Evolutionary conservation across 2,113 vertebrate genomes (phyloP).

Genomic region (Hassar affinis): DNA sequence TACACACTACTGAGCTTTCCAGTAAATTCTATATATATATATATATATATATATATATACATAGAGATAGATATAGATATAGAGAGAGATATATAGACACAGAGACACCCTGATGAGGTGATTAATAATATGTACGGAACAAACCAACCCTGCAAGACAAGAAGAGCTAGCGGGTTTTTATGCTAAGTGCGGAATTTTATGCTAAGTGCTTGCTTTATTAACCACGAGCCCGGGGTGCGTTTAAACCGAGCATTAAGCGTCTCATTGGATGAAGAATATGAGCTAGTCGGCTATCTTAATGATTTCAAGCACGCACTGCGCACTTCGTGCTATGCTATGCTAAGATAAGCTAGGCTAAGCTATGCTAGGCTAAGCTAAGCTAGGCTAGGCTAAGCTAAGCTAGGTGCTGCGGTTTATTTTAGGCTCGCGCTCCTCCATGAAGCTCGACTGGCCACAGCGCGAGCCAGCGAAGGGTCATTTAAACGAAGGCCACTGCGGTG

Average conservation of each 20-base stretch:
- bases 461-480: constrained; percentile 69
- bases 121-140: too few relatives aligned
- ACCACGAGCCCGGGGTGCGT: neutral
- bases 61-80: neutral
- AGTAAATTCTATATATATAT: too few relatives aligned
- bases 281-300: neutral
- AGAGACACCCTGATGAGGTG: too few relatives aligned
- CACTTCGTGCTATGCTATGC: neutral
- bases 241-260: neutral
- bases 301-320: neutral
- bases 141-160: too few relatives aligned
- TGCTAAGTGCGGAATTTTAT: constrained; percentile 8
- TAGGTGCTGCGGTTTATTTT: constrained; percentile 49
- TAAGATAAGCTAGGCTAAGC: neutral
- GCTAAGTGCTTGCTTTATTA: neutral
- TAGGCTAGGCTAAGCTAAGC: neutral
- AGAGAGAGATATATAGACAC: too few relatives aligned
- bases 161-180: neutral
- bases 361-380: neutral
- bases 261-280: neutral
- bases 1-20: neutral
- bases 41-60: neutral
- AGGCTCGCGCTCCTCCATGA: constrained; percentile 54
- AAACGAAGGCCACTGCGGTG: constrained; percentile 66
- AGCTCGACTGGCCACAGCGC: constrained; percentile 68